Evolutionary conservation across 2,888 invertebrate genomes (phyloP).

Genomic region (Catocala fraxini): DNA sequence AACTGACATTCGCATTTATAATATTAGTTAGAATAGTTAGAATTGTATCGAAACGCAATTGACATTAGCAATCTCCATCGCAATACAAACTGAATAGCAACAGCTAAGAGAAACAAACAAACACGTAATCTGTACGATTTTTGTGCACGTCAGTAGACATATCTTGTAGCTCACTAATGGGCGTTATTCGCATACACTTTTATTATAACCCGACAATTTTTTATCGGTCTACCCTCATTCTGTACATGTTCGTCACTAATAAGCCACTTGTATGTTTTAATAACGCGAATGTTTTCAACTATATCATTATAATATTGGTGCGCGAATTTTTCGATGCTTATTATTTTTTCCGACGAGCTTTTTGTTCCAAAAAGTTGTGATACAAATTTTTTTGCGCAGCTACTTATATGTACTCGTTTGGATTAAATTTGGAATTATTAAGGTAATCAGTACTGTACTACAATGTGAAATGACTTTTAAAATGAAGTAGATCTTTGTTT

Average conservation of each 20-base stretch:
- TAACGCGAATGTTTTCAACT: conserved; percentile 50
- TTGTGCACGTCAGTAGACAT: conserved; percentile 60
- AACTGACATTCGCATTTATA: too few species aligned
- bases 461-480: too few species aligned
- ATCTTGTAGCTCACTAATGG: conserved; percentile 73
- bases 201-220: conserved; percentile 68
- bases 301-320: conserved; percentile 55
- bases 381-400: too few species aligned
- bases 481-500: too few species aligned
- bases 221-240: conserved; percentile 52
- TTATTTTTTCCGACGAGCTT: conserved; percentile 17
- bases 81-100: not conserved
- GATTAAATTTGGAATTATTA: too few species aligned
- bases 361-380: not conserved
- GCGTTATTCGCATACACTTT: conserved; percentile 64
- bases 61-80: conserved; percentile 7
- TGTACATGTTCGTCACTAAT: conserved; percentile 72
- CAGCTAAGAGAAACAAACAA: conserved; percentile 5
- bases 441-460: too few species aligned
- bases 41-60: not conserved
- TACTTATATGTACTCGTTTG: too few species aligned
- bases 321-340: conserved; percentile 33
- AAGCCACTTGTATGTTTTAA: conserved; percentile 77
- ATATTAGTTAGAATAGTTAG: too few species aligned
- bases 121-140: conserved; percentile 45